phyloP scores from a whole-genome alignment of 2,888 invertebrate species.

The Scaptodrosophila latifasciaeformis region DNA sequence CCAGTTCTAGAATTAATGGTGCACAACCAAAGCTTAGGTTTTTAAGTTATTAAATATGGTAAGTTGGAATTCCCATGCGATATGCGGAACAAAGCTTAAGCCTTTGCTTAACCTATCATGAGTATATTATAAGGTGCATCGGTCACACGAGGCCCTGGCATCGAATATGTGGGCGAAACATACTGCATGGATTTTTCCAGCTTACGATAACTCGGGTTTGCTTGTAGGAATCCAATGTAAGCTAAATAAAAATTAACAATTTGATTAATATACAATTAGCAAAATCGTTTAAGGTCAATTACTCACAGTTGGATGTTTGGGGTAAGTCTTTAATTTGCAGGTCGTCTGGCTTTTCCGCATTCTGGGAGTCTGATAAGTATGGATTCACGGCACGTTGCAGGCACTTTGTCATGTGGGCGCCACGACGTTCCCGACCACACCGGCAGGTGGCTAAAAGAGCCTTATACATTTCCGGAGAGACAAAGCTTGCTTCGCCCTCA shows the following conservation, averaged over 20 bases:
- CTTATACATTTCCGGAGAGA: slow-evolving; percentile 71
- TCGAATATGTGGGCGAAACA: slow-evolving; percentile 67
- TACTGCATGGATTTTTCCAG: slow-evolving; percentile 72
- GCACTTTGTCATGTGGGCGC: slow-evolving; percentile 70
- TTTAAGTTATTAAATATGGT: neutral
- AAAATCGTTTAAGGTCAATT: neutral
- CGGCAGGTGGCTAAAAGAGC: slow-evolving; percentile 68
- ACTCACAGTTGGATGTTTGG: slow-evolving; percentile 69
- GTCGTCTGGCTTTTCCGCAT: neutral
- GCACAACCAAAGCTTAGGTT: slow-evolving; percentile 1
- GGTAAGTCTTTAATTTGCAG: slow-evolving; percentile 42
- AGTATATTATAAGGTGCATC: slow-evolving; percentile 68
- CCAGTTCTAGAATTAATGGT: slow-evolving; percentile 41
- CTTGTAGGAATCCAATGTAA: slow-evolving; percentile 60
- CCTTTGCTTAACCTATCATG: slow-evolving; percentile 63
- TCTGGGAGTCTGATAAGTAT: slow-evolving; percentile 21
- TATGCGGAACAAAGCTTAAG: neutral
- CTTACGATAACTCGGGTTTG: slow-evolving; percentile 45
- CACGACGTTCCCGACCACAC: slow-evolving; percentile 67
- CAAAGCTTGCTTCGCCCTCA: slow-evolving; percentile 66
- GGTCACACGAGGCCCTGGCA: slow-evolving; percentile 70
- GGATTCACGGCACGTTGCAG: slow-evolving; percentile 67
- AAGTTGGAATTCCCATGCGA: neutral
- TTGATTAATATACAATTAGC: neutral
- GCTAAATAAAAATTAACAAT: slow-evolving; percentile 50